Evolutionary conservation across 2,888 invertebrate genomes (phyloP), one percentile per base, ranked within the genome.

Genomic region (Phoronis australis): DNA sequence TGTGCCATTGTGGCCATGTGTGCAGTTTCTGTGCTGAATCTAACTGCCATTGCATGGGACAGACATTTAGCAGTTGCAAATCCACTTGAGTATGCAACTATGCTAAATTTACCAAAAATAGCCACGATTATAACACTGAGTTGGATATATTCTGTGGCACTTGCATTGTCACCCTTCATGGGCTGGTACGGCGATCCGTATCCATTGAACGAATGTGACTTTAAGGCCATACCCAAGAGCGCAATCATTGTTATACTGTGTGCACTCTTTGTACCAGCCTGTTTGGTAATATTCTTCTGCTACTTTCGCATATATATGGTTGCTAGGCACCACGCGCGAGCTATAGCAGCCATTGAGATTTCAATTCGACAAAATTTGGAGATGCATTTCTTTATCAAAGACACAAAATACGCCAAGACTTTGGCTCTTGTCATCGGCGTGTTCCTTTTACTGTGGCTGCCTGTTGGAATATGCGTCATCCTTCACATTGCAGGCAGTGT

Each of bases 301-400:
- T 84, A 84, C 71, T 80, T 80, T 58, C 83, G 84, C 75, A 82
- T 84, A 53, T 84, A 83, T 67, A 75, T 82, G 51, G 81, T 84
- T 26, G 84, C 84, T 12, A 73, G 84, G 50, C 82, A 82, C 50
- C 84, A 84, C 60, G 84, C 83, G 15, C 74, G 82, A 41, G 83
- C 84, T 37, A 84, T 84, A 59, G 82, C 82, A 57, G 83, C 82
- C 37, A 82, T 82, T 21, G 81, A 84, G 60, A 77, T 82, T 47
- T 82, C 82, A 21, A 75, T 83, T 50, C 73, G 80, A 62, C 58
- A 68, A 42, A 63, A 61, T 42, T 42, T 64, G 2, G 55, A 60
- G 20, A 54, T 64, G 3, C 57, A 61, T 9, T 58, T 59, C 54
- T 61, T 65, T 43, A 62, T 58, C 39, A 62, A 54, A 48, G 68